Evolutionary conservation across 2,113 vertebrate genomes (phyloP).

Genomic region (Pedionomus torquatus): DNA sequence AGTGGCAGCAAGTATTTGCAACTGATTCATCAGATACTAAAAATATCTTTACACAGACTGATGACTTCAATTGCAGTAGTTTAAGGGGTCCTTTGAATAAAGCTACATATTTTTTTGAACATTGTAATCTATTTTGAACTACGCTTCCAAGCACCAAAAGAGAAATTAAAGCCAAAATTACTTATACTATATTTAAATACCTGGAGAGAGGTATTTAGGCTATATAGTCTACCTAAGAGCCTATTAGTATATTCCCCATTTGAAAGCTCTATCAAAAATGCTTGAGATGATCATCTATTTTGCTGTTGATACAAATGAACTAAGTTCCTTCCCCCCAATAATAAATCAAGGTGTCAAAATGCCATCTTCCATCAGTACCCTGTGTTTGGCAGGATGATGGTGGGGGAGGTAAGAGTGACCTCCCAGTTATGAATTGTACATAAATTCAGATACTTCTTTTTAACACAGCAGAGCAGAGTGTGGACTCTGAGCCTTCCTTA

Average conservation of each 20-base stretch:
- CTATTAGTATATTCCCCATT: neutral
- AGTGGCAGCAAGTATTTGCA: neutral
- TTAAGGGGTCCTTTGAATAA: neutral
- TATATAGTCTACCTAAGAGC: neutral
- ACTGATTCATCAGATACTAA: constrained; percentile 4
- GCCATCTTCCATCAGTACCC: neutral
- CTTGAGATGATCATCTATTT: neutral
- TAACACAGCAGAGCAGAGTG: neutral
- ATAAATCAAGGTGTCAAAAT: neutral
- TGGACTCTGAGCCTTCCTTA: neutral
- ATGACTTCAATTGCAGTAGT: neutral
- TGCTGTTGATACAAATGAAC: neutral
- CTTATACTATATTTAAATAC: neutral
- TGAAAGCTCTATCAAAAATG: neutral
- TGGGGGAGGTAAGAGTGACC: neutral
- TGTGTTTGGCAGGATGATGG: fast-evolving
- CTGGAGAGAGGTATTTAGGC: neutral
- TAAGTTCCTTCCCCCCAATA: neutral
- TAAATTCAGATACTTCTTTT: neutral
- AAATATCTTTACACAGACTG: neutral
- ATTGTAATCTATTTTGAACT: neutral
- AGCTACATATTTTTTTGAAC: neutral
- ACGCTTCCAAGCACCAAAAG: neutral
- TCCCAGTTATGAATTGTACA: neutral
- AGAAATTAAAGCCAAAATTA: neutral